Conservation (phyloP, 1,140 invertebrate species). For the Ceratosolen solmsi region DNA sequence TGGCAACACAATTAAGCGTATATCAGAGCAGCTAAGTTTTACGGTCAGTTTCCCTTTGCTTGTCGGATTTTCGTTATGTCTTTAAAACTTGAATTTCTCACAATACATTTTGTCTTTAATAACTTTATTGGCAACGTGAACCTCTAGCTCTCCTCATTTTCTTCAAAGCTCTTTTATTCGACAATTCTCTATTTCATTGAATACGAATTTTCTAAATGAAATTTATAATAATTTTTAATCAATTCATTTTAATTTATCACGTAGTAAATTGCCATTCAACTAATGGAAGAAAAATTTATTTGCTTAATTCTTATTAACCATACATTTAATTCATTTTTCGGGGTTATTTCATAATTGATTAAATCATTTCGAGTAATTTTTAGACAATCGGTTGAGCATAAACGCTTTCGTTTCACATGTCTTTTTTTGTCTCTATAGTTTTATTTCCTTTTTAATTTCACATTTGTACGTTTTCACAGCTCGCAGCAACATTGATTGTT, state of each 20-base stretch:
- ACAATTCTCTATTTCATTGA: neutral
- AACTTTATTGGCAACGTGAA: constrained; percentile 27
- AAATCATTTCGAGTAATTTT: no score
- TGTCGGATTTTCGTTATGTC: neutral
- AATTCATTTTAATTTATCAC: constrained; percentile 44
- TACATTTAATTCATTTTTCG: constrained; percentile 12
- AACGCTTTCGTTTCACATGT: neutral
- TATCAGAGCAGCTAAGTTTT: constrained; percentile 63
- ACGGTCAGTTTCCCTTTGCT: constrained; percentile 47
- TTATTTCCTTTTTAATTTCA: constrained; percentile 38
- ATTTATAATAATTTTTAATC: constrained; percentile 9
- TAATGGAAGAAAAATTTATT: constrained; percentile 59
- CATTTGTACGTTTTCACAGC: constrained; percentile 47
- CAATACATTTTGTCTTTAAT: constrained; percentile 13
- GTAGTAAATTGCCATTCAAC: constrained; percentile 41
- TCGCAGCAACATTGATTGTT: constrained; percentile 48
- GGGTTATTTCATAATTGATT: no score
- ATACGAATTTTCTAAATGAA: neutral
- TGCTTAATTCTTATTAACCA: constrained; percentile 30
- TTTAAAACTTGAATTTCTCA: neutral
- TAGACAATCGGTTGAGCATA: neutral
- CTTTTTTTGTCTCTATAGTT: neutral
- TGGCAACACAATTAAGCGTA: constrained; percentile 72
- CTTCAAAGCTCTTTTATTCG: neutral
- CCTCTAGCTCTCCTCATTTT: neutral